These are phyloP conservation scores for Leptodirus hochenwartii DNA, from an alignment of 2,888 invertebrate species.

Conservation along the genomic window DNA sequence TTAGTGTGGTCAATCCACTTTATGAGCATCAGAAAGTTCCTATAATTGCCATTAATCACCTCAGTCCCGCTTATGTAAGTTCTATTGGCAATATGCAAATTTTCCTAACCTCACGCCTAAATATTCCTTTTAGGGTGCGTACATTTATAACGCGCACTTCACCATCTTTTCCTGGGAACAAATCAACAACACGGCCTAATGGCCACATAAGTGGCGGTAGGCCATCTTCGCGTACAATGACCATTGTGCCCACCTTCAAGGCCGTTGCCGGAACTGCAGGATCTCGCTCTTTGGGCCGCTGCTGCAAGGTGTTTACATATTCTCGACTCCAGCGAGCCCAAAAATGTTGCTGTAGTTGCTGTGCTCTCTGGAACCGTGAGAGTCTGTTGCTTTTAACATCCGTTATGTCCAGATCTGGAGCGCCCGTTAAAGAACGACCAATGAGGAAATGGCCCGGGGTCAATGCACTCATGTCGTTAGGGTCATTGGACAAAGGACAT, in stretches of 20 bases:
- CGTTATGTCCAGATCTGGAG: conserved; percentile 10
- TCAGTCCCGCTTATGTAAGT: too few relatives aligned
- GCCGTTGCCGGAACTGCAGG: not conserved
- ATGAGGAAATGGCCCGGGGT: conserved; percentile 13
- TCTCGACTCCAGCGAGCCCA: conserved; percentile 7
- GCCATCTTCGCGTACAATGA: conserved; percentile 5
- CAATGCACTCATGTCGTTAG: conserved; percentile 8
- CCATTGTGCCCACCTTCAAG: too few relatives aligned
- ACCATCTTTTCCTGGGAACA: conserved; percentile 6
- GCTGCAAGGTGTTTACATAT: conserved; percentile 5
- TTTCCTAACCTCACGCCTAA: too few relatives aligned
- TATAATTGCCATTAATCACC: too few relatives aligned
- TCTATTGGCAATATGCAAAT: too few relatives aligned
- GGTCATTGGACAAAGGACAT: conserved; percentile 10
- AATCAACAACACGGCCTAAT: conserved; percentile 1
- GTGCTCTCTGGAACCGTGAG: conserved; percentile 4
- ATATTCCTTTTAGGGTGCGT: conserved; percentile 3
- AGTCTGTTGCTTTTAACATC: conserved; percentile 4
- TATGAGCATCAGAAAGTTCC: too few relatives aligned
- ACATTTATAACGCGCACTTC: conserved; percentile 3
- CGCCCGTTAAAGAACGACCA: conserved; percentile 9
- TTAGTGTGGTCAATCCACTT: too few relatives aligned
- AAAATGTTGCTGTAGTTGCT: conserved; percentile 6
- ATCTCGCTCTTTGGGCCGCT: conserved; percentile 2
- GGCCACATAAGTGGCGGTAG: conserved; percentile 5